Evolutionary conservation across 2,888 invertebrate species (phyloP).

Genomic region (Eristalinus sepulchralis): DNA sequence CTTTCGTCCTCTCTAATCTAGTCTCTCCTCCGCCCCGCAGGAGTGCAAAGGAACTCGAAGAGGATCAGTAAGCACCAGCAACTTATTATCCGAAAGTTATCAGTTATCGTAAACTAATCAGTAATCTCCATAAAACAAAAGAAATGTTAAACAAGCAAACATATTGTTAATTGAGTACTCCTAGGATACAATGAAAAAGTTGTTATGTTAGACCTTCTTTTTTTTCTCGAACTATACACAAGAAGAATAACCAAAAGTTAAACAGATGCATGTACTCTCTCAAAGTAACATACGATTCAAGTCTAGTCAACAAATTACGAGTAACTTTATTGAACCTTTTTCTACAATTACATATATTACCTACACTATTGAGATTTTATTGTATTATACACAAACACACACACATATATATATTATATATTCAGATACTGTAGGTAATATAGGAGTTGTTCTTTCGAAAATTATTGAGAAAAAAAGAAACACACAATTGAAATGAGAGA

Average conservation of each 20-base stretch:
- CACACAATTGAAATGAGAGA: background rate
- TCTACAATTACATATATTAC: slow-evolving; percentile 59
- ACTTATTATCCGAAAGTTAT: slow-evolving; percentile 59
- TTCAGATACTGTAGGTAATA: slow-evolving; percentile 58
- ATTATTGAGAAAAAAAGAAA: slow-evolving; percentile 32
- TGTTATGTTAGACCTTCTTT: slow-evolving; percentile 22
- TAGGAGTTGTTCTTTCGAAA: slow-evolving; percentile 57
- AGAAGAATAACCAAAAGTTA: slow-evolving; percentile 3
- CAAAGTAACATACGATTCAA: slow-evolving; percentile 57
- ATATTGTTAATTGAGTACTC: slow-evolving; percentile 56
- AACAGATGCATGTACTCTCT: slow-evolving; percentile 33
- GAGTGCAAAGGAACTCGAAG: slow-evolving; percentile 66
- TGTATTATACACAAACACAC: slow-evolving; percentile 62
- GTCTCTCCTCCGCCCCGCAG: slow-evolving; percentile 12
- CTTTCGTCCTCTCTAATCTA: background rate
- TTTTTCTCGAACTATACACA: slow-evolving; percentile 52
- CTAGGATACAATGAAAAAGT: slow-evolving; percentile 32
- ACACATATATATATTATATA: slow-evolving; percentile 17
- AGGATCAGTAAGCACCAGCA: slow-evolving; percentile 33
- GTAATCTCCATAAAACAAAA: slow-evolving; percentile 51
- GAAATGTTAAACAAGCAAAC: slow-evolving; percentile 49
- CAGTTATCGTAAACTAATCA: slow-evolving; percentile 56
- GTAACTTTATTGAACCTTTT: slow-evolving; percentile 59
- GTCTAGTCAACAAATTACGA: slow-evolving; percentile 68
- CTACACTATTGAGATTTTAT: slow-evolving; percentile 54